Evolutionary conservation across 2,888 invertebrate species (phyloP), one percentile per base, ranked within the genome.

Genomic region (Asteroscopus sphinx): DNA sequence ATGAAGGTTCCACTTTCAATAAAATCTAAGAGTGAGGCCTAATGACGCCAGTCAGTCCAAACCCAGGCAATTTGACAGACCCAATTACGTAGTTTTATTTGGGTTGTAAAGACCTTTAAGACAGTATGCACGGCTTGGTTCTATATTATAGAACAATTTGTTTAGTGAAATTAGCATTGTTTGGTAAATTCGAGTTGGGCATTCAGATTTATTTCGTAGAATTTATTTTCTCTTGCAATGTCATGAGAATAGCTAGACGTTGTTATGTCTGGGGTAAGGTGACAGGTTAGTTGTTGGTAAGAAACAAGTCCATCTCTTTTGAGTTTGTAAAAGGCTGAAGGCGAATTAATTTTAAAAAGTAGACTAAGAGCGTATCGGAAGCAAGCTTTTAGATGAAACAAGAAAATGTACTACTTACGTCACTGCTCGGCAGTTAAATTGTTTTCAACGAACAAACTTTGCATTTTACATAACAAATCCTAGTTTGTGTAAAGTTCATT

Each of bases 51-150:
- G 74, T 73, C 77, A 68, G 76, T 68, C 71, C 73, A 74, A 68
- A 73, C 69, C 74, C 73, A 62, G 70, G 68, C 80, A 77, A 82
- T 82, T 85, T 82, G 76, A 84, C 82, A 82, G 82, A 81, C 79
- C 77, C 76, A 83, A 85, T 83, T 85, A 82, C 78, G 72, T 77
- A 77, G 80, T 81, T 83, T 84, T 83, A 79, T 84, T 84, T 77
- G 71, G 76, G 75, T 79, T 69, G 64, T 63, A 70, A 76, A 76
- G 69, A 66, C 67, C 70, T 58, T 70, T 67, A 73, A 65, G 52
- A 59, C 58, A 70, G 40, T 52, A 64, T 74, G 49, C 45, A 46
- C 28, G 13, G 8, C 28, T 17, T 46, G 15, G 41, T 58, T 49
- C 13, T 30, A 37, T 55, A 68, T 54, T 68, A 51, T 46, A 55